phyloP scores from a whole-genome alignment of 2,113 vertebrate species.

The Gymnogyps californianus region DNA sequence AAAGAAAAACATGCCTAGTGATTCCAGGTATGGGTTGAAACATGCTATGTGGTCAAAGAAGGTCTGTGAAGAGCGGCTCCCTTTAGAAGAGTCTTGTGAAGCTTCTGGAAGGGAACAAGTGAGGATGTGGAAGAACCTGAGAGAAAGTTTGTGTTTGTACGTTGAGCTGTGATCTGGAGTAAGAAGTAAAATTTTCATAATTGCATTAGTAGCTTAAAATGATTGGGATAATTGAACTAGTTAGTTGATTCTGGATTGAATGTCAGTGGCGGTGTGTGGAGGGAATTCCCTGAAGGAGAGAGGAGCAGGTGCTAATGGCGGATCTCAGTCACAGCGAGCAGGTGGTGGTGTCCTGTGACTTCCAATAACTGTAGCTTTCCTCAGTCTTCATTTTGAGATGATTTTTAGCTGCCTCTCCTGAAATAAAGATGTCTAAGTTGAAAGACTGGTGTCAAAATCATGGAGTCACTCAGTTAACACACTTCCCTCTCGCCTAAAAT shows the following conservation, averaged over 20 bases:
- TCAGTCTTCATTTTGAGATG: background rate
- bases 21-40: background rate
- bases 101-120: background rate
- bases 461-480: background rate
- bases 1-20: background rate
- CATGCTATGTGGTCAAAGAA: rapidly evolving
- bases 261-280: background rate
- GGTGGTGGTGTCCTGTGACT: background rate
- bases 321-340: background rate
- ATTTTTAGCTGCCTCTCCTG: background rate
- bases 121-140: background rate
- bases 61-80: background rate
- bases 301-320: background rate
- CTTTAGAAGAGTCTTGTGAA: background rate
- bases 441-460: background rate
- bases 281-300: background rate
- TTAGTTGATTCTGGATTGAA: background rate
- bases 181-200: background rate
- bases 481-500: background rate
- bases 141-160: background rate
- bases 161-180: background rate
- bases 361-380: background rate
- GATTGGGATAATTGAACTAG: background rate
- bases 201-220: background rate
- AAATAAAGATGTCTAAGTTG: background rate